These are phyloP conservation scores for Bombus soroeensis DNA, from an alignment of 1,140 invertebrate species.

Conservation along the genomic window DNA sequence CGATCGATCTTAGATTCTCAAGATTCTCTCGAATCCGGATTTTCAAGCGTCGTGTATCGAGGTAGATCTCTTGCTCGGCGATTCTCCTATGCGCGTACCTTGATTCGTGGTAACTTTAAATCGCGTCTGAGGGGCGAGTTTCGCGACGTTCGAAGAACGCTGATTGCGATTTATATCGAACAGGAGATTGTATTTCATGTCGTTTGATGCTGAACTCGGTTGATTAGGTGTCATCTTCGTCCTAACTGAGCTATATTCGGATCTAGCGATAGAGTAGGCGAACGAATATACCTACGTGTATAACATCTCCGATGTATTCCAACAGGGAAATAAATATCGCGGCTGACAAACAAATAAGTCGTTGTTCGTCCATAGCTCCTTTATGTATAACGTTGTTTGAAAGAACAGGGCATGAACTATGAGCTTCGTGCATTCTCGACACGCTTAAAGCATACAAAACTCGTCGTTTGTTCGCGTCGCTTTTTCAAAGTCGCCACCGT, in stretches of 20 bases:
- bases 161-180: constrained; percentile 46
- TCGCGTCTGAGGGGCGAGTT: not conserved
- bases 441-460: not conserved
- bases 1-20: constrained; percentile 15
- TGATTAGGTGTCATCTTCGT: constrained; percentile 34
- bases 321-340: not conserved
- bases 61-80: not conserved
- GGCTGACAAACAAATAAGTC: not conserved
- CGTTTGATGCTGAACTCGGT: not conserved
- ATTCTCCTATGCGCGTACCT: not conserved
- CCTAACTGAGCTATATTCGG: not conserved
- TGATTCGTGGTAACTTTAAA: not conserved
- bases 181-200: constrained; percentile 18
- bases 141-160: constrained; percentile 1
- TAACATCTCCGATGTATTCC: constrained; percentile 5
- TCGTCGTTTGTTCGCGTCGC: too few relatives aligned
- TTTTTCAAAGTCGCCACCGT: too few relatives aligned
- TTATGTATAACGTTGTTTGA: not conserved
- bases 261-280: not conserved
- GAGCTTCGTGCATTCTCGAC: not conserved
- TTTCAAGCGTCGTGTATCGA: not conserved
- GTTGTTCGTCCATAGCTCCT: too few relatives aligned
- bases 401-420: not conserved
- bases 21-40: constrained; percentile 27
- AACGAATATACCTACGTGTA: not conserved